A percentile compares a stretch with the other conserved stretches of the same genome.
phyloP scores from a whole-genome alignment of 2,113 vertebrate genomes.

The Rhabdomys dilectus region DNA sequence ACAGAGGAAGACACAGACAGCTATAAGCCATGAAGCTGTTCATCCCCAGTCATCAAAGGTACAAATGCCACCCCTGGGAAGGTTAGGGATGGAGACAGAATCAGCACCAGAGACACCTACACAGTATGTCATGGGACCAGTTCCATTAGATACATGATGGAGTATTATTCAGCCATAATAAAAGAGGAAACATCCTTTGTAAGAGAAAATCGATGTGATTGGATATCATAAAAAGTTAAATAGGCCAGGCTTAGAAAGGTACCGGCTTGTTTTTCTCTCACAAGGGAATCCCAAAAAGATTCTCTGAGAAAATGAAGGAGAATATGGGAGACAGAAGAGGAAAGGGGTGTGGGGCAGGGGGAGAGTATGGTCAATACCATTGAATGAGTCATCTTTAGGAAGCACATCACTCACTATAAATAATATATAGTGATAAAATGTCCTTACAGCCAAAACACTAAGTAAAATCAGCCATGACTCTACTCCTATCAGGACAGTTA shows the following conservation, averaged over 20 bases:
- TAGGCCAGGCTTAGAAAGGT: neutral
- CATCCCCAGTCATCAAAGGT: neutral
- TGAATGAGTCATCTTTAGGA: neutral
- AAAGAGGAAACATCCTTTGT: neutral
- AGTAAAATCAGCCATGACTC: neutral
- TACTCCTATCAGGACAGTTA: neutral
- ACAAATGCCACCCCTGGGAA: neutral
- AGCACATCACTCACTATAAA: neutral
- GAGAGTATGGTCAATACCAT: too few species aligned
- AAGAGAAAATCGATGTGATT: neutral
- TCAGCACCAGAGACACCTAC: neutral
- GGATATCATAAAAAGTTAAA: neutral
- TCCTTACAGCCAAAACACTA: neutral
- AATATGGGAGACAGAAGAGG: too few species aligned
- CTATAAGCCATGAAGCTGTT: rapidly evolving
- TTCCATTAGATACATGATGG: neutral
- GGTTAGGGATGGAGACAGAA: neutral
- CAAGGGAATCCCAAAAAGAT: neutral
- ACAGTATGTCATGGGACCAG: neutral
- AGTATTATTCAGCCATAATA: neutral
- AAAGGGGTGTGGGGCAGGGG: rapidly evolving
- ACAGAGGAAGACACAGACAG: neutral
- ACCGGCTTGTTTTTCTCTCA: neutral
- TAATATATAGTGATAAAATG: neutral
- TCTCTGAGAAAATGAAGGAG: neutral